Evolutionary conservation across 1,140 invertebrate species (phyloP), one percentile per base, ranked within the genome.

Genomic region (Brachionus paranguensis): DNA sequence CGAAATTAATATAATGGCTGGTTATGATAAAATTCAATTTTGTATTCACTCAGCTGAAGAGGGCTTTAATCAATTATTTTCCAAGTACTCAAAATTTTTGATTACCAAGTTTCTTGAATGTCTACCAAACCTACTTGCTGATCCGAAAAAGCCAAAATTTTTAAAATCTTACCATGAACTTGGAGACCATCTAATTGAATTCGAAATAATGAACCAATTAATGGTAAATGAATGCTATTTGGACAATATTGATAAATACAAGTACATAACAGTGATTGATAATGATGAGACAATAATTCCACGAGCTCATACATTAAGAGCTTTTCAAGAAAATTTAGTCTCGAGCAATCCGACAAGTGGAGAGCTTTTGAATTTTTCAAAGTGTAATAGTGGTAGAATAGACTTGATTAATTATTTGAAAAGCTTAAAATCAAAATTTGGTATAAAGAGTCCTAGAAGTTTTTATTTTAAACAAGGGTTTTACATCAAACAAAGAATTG

Each of bases 191-290:
- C 29, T 64, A 0, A 64, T 64, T 17, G 10, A 24, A 64, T 64
- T 64, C 8, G 60, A 64, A 64, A 64, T 64, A 64, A 64, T 64
- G 60, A 24, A 27, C 27, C 64, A 68, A 33, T 33, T 68, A 8
- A 68, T 68, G 12, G 64, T 68, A 27, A 68, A 68, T 33, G 64
- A 68, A 14, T 68, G 64, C 27, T 68, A 68, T 68, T 68, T 68
- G 64, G 8, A 68, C 6, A 68, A 68, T 29, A 29, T 68, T 29
- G 64, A 68, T 33, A 68, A 68, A 33, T 68, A 68, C 14, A 24
- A 33, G 14, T 68, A 29, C 29, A 68, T 68, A 7, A 29, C 27
- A 29, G 27, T 68, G 27, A 27, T 20, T 11, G 60, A 68, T 68
- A 68, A 68, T 68, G 64, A 68, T 68, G 64, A 68, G 29, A 11